These are phyloP conservation scores for Carposina sasakii DNA, from an alignment of 1,140 invertebrate genomes.

Conservation along the genomic window DNA sequence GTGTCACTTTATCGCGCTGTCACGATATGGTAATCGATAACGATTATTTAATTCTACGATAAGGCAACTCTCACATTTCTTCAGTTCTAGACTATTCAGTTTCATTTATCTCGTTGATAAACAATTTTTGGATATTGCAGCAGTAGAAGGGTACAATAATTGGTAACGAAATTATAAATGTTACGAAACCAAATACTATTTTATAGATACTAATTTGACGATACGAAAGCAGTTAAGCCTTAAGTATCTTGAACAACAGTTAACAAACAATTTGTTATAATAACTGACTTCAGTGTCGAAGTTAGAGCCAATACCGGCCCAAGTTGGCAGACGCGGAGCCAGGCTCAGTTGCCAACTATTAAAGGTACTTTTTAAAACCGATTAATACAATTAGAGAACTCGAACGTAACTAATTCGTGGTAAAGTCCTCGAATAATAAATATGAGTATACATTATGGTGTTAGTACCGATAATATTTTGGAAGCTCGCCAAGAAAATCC, in stretches of 20 bases:
- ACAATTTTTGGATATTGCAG: not conserved
- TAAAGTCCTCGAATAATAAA: too few species aligned
- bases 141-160: not conserved
- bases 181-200: too few species aligned
- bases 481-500: conserved; percentile 24
- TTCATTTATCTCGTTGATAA: not conserved
- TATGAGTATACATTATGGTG: too few species aligned
- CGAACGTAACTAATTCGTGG: too few species aligned
- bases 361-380: too few species aligned
- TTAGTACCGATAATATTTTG: conserved; percentile 24
- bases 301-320: conserved; percentile 29
- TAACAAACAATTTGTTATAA: conserved; percentile 36
- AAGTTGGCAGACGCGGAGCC: conserved; percentile 50
- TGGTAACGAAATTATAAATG: too few species aligned
- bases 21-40: conserved; percentile 57
- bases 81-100: not conserved
- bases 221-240: too few species aligned
- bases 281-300: too few species aligned
- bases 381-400: too few species aligned
- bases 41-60: conserved; percentile 45
- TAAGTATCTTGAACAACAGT: conserved; percentile 20
- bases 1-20: conserved; percentile 37
- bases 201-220: too few species aligned
- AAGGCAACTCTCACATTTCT: conserved; percentile 32
- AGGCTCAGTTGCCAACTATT: conserved; percentile 41